These are phyloP conservation scores for Elachura formosa DNA, from an alignment of 2,113 vertebrate genomes.

Conservation along the genomic window DNA sequence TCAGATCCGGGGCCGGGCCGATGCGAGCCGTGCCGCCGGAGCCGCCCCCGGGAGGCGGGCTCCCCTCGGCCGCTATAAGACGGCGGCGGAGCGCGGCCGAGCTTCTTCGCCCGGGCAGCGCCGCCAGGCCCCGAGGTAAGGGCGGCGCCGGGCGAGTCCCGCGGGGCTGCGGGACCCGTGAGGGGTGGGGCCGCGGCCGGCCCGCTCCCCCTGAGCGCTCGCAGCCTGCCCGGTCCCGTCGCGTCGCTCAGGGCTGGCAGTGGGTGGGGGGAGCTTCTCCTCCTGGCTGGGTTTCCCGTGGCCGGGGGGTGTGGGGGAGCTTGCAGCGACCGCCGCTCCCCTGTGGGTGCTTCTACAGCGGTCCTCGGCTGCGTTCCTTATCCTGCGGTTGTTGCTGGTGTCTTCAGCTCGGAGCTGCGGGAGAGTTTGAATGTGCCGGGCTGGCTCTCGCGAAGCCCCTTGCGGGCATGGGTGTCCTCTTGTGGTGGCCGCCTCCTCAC, in stretches of 20 bases:
- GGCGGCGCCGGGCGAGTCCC: no score
- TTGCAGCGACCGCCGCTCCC: fast-evolving
- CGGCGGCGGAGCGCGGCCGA: neutral
- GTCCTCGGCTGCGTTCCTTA: fast-evolving
- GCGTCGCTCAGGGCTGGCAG: fast-evolving
- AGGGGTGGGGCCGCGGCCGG: neutral
- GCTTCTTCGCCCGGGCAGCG: neutral
- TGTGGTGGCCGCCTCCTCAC: fast-evolving
- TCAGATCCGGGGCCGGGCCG: fast-evolving
- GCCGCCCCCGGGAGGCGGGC: neutral
- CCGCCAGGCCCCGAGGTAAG: neutral
- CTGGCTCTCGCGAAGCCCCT: neutral
- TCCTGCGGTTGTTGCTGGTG: neutral
- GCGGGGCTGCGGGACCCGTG: neutral
- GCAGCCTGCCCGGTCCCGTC: neutral
- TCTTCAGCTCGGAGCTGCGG: neutral
- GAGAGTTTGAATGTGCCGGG: neutral
- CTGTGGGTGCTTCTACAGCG: neutral
- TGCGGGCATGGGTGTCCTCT: neutral
- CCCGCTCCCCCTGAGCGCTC: fast-evolving
- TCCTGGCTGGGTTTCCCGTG: fast-evolving
- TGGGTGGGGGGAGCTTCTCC: neutral
- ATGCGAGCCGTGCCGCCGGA: neutral
- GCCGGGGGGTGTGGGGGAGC: neutral
- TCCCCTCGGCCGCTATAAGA: neutral